phyloP scores from a whole-genome alignment of 2,888 invertebrate genomes.

The Ophion costatus region DNA sequence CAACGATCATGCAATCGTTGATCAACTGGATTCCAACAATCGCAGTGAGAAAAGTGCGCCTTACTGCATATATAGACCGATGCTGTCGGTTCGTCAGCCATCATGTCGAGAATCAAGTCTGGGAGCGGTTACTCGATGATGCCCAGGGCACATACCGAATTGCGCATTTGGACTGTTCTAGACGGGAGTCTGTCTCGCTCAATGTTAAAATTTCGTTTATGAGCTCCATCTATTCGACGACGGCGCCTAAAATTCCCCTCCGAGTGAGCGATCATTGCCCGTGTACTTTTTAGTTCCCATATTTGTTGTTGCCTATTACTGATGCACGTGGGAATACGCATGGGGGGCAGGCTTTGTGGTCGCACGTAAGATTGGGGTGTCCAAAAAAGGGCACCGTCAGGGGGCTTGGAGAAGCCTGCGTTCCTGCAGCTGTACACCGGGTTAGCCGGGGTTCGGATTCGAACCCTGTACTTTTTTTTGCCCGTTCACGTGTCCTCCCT shows the following conservation, averaged over 20 bases:
- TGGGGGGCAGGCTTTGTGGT: constrained; percentile 17
- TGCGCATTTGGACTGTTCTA: constrained; percentile 14
- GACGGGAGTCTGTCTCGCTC: not conserved
- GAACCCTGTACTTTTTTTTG: constrained; percentile 57
- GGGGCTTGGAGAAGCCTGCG: constrained; percentile 32
- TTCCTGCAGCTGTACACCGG: constrained; percentile 74
- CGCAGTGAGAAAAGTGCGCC: not conserved
- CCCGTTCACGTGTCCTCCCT: constrained; percentile 76
- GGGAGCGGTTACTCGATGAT: not conserved
- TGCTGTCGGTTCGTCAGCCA: not conserved
- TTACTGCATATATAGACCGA: not conserved
- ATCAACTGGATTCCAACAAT: not conserved
- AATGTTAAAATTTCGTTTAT: constrained; percentile 31
- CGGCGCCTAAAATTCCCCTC: constrained; percentile 30
- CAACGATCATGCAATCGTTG: not conserved
- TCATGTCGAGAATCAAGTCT: not conserved
- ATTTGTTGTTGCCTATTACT: constrained; percentile 29
- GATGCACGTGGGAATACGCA: constrained; percentile 13
- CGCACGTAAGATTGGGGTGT: constrained; percentile 9
- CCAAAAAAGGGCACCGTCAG: constrained; percentile 15
- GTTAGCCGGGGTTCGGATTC: constrained; percentile 39
- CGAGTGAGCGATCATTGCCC: constrained; percentile 31
- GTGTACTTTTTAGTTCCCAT: constrained; percentile 7
- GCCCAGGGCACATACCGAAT: not conserved
- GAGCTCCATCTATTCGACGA: constrained; percentile 40